phyloP scores from a whole-genome alignment of 2,113 vertebrate species.

The Corydoras maculifer region DNA sequence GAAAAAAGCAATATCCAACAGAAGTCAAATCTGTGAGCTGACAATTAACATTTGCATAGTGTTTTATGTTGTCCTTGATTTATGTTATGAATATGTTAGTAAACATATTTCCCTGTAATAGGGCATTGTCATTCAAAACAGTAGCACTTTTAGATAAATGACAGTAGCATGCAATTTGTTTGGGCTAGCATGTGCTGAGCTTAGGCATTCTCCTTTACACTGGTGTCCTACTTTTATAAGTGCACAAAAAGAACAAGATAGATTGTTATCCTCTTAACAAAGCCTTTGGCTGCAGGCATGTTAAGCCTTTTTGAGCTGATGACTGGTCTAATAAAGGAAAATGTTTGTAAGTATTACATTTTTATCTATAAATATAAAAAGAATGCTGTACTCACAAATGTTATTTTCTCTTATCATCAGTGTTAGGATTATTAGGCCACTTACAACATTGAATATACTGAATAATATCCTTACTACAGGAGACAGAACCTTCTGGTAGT shows the following conservation, averaged over 20 bases:
- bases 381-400: not conserved
- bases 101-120: constrained; percentile 30
- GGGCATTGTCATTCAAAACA: constrained; percentile 36
- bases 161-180: constrained; percentile 25
- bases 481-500: no score
- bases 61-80: constrained; percentile 16
- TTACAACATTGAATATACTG: no score
- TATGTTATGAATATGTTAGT: constrained; percentile 29
- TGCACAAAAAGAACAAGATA: constrained; percentile 35
- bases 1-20: constrained; percentile 4
- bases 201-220: constrained; percentile 24
- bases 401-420: no score
- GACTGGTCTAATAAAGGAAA: not conserved
- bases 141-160: constrained; percentile 14
- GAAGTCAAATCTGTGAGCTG: constrained; percentile 30
- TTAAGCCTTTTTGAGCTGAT: constrained; percentile 5
- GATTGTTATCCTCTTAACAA: constrained; percentile 34
- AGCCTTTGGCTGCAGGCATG: constrained; percentile 25
- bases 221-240: constrained; percentile 29
- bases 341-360: not conserved
- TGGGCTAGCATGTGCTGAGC: constrained; percentile 28
- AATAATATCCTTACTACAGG: no score
- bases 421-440: no score
- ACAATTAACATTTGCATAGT: constrained; percentile 35
- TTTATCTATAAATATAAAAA: constrained; percentile 1